Conservation (phyloP, 1,140 invertebrate genomes). For the Pachypsylla venusta region DNA sequence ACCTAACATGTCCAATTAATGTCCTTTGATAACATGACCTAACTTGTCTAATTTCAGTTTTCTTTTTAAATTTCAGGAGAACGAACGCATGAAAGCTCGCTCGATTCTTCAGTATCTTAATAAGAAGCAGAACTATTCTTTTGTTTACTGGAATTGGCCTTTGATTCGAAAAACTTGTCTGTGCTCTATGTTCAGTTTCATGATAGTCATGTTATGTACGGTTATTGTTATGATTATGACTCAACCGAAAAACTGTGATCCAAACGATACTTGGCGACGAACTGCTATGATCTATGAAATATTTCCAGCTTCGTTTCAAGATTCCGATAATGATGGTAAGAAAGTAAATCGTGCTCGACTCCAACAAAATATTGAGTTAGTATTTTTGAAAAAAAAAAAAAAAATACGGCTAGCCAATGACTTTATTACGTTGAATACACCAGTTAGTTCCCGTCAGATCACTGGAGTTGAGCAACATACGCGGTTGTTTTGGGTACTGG, state of each 20-base stretch:
- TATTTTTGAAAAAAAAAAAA: no score
- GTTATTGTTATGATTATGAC: constrained; percentile 51
- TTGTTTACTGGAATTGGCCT: constrained; percentile 67
- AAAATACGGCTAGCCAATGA: no score
- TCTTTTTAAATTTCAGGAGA: constrained; percentile 33
- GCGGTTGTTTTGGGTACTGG: no score
- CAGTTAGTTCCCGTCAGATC: no score
- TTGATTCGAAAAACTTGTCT: constrained; percentile 53
- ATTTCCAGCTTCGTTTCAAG: constrained; percentile 64
- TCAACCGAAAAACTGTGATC: constrained; percentile 53
- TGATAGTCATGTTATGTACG: constrained; percentile 49
- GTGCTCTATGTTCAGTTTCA: constrained; percentile 48
- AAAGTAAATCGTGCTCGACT: no score
- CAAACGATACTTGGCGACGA: constrained; percentile 56
- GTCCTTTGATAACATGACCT: no score
- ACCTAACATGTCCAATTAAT: no score
- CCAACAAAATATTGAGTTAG: no score
- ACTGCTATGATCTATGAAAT: constrained; percentile 67
- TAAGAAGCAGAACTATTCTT: constrained; percentile 43
- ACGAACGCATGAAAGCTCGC: constrained; percentile 32
- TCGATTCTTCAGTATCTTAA: constrained; percentile 34
- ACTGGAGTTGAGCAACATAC: no score
- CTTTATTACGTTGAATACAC: no score
- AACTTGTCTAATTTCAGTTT: no score
- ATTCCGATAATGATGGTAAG: constrained; percentile 48